Conservation (phyloP, 2,113 vertebrate genomes). For the Calidris pugnax region DNA sequence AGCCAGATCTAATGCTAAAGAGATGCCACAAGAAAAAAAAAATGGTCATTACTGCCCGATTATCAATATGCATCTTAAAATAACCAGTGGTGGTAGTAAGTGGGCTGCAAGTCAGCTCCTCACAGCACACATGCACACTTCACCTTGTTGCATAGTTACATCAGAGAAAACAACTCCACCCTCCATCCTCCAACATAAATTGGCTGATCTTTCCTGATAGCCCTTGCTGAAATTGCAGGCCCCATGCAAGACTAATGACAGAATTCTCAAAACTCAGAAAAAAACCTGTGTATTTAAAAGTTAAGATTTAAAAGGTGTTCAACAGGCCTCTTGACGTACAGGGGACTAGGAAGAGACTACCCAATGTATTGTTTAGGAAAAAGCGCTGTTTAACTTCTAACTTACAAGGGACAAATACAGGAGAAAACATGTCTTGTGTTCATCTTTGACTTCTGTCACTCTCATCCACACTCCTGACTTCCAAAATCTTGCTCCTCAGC, state of each 20-base stretch:
- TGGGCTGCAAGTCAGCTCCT: background rate
- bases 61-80: background rate
- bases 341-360: background rate
- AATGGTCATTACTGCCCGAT: background rate
- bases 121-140: fast-evolving
- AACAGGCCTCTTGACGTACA: background rate
- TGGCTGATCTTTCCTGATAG: background rate
- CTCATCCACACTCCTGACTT: background rate
- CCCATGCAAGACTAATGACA: background rate
- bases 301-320: background rate
- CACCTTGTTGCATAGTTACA: too few relatives aligned
- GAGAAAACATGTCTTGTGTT: fast-evolving
- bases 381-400: background rate
- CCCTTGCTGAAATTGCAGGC: background rate
- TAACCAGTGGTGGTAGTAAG: background rate
- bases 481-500: background rate
- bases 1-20: background rate
- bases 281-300: background rate
- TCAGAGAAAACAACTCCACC: background rate
- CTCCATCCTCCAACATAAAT: background rate
- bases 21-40: background rate
- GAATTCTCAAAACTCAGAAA: background rate
- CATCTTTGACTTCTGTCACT: background rate
- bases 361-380: background rate
- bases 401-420: background rate